Evolutionary conservation across 2,888 invertebrate genomes (phyloP).

Genomic region (Tenthredo livida): DNA sequence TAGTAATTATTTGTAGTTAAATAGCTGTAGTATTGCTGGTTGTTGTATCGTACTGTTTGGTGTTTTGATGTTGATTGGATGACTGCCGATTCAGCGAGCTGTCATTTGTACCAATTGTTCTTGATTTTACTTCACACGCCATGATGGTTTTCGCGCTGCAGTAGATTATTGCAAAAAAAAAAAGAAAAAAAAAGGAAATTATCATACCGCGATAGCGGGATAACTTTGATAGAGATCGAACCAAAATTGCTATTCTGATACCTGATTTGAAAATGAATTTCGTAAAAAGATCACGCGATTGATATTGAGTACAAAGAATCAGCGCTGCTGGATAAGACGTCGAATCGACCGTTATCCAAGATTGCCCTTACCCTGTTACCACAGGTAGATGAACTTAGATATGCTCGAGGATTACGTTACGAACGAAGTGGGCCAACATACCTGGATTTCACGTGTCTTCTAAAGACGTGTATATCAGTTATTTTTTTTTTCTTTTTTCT

Average conservation of each 20-base stretch:
- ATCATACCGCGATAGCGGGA: background rate
- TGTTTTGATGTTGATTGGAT: constrained; percentile 77
- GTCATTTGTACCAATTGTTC: constrained; percentile 73
- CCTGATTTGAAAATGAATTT: background rate
- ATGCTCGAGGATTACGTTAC: constrained; percentile 21
- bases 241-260: background rate
- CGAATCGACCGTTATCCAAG: constrained; percentile 62
- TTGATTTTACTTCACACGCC: background rate
- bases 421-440: constrained; percentile 41
- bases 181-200: background rate
- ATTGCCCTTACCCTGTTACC: constrained; percentile 65
- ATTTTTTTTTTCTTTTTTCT: background rate
- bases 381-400: constrained; percentile 55
- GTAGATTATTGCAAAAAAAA: background rate
- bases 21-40: constrained; percentile 58
- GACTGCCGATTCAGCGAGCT: constrained; percentile 75
- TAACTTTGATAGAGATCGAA: background rate
- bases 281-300: background rate
- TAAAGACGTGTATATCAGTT: background rate
- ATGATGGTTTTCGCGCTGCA: background rate
- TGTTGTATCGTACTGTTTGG: constrained; percentile 68
- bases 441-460: background rate
- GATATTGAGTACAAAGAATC: constrained; percentile 30
- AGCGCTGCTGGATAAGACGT: constrained; percentile 20
- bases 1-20: constrained; percentile 37